phyloP scores from a whole-genome alignment of 2,113 vertebrate species.

The Mastomys natalensis region DNA sequence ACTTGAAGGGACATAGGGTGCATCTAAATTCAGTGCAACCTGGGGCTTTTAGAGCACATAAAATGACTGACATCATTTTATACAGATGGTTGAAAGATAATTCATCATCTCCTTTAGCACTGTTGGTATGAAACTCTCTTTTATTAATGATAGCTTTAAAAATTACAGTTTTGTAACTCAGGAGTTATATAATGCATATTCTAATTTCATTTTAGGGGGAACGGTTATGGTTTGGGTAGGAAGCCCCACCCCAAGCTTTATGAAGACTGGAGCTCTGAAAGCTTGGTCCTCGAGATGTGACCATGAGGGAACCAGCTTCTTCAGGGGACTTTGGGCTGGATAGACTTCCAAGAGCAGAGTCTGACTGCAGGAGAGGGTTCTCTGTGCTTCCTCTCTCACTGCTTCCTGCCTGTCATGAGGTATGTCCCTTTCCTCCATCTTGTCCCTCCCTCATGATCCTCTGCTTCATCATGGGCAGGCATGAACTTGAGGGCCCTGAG shows the following conservation, averaged over 20 bases:
- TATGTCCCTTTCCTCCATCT: neutral
- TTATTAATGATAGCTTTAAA: neutral
- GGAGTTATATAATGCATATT: neutral
- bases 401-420: neutral
- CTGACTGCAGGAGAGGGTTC: neutral
- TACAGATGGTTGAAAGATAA: neutral
- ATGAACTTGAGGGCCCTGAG: neutral
- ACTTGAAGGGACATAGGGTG: neutral
- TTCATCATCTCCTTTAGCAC: neutral
- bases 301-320: neutral
- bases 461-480: neutral
- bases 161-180: neutral
- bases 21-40: too few relatives aligned
- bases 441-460: neutral
- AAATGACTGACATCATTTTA: too few relatives aligned
- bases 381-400: neutral
- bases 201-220: neutral
- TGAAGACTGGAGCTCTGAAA: neutral
- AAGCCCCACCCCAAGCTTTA: neutral
- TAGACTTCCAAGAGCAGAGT: neutral
- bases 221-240: neutral
- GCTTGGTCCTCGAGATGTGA: neutral
- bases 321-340: neutral
- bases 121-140: neutral
- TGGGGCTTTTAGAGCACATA: neutral